Conservation (phyloP, 2,888 invertebrate species). For the Coelogynopora nodosa region DNA sequence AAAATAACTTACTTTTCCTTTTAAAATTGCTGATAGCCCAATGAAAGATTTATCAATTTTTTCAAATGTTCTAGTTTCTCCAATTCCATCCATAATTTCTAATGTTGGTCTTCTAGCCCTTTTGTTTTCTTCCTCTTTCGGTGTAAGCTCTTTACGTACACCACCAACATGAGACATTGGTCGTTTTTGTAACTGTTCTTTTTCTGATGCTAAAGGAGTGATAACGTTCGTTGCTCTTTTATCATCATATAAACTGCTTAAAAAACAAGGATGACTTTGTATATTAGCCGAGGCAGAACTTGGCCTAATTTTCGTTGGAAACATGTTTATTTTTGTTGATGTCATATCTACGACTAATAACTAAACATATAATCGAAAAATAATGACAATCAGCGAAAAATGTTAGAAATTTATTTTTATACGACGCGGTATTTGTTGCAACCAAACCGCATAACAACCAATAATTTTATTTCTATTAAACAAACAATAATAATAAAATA, state of each 20-base stretch:
- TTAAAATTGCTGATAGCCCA: neutral
- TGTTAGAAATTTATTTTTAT: neutral
- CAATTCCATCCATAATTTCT: slow-evolving; percentile 36
- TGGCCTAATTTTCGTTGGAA: slow-evolving; percentile 54
- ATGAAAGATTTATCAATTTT: neutral
- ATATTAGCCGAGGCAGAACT: slow-evolving; percentile 58
- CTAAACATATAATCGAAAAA: neutral
- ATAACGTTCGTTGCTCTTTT: slow-evolving; percentile 50
- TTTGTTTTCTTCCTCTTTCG: slow-evolving; percentile 21
- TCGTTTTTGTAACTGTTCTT: slow-evolving; percentile 22
- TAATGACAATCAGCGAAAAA: neutral
- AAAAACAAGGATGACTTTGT: slow-evolving; percentile 56
- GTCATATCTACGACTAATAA: no score
- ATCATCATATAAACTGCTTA: slow-evolving; percentile 55
- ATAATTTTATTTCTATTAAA: neutral
- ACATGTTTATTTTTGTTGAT: slow-evolving; percentile 22
- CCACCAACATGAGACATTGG: slow-evolving; percentile 36
- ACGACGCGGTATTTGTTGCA: neutral
- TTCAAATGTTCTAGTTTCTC: neutral
- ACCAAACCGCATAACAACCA: neutral
- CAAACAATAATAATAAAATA: neutral
- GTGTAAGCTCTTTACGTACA: neutral
- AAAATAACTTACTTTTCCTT: neutral
- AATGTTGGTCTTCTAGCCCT: slow-evolving; percentile 22
- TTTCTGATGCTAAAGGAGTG: neutral